Evolutionary conservation across 2,113 vertebrate genomes (phyloP).

Genomic region (Otus sunia): DNA sequence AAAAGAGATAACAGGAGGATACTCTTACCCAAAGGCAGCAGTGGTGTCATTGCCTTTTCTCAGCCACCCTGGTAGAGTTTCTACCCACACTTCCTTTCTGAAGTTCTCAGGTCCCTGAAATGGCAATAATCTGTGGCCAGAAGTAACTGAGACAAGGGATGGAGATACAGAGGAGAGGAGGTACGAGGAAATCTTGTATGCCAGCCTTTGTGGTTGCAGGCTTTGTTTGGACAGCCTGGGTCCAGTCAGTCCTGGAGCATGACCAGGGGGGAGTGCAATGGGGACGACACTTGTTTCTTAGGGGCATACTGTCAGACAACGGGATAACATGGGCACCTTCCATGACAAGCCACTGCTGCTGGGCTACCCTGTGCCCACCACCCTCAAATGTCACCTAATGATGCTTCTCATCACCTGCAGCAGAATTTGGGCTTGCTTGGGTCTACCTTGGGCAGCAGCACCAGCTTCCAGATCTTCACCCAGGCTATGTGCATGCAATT

Average conservation of each 20-base stretch:
- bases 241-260: background rate
- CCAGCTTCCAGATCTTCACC: background rate
- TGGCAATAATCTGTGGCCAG: background rate
- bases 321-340: background rate
- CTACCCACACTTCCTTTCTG: background rate
- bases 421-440: background rate
- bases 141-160: background rate
- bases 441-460: background rate
- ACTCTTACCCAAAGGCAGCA: background rate
- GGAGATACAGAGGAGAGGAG: background rate
- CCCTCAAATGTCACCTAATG: background rate
- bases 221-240: background rate
- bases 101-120: background rate
- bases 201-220: background rate
- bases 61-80: background rate
- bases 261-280: fast-evolving
- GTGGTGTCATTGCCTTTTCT: background rate
- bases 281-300: fast-evolving
- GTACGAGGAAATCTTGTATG: background rate
- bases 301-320: background rate
- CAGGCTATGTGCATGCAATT: background rate
- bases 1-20: background rate
- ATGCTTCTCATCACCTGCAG: background rate
- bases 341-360: background rate
- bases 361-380: background rate